Evolutionary conservation across 2,113 vertebrate species (phyloP).

Genomic region (Garra rufa): DNA sequence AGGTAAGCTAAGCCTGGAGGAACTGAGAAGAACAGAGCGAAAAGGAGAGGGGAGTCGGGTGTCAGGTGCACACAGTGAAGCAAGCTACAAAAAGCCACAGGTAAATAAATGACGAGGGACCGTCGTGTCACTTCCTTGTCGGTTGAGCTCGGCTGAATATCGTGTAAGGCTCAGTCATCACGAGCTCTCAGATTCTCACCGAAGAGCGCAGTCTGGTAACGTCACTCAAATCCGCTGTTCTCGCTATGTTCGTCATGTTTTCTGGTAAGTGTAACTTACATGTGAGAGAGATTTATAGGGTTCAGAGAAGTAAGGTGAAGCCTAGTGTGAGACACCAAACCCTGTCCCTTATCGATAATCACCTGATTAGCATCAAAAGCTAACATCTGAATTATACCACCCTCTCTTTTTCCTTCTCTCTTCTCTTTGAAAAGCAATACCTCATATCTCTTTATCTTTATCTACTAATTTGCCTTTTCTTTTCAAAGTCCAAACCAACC

Average conservation of each 20-base stretch:
- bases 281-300: slow-evolving; percentile 41
- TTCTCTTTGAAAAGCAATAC: slow-evolving; percentile 14
- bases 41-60: slow-evolving; percentile 73
- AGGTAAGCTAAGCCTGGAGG: slow-evolving; percentile 74
- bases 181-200: slow-evolving; percentile 60
- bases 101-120: slow-evolving; percentile 80
- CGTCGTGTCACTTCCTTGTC: slow-evolving; percentile 70
- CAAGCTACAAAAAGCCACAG: slow-evolving; percentile 65
- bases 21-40: slow-evolving; percentile 71
- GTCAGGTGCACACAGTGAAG: slow-evolving; percentile 66
- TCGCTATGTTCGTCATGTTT: not conserved
- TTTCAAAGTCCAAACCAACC: slow-evolving; percentile 7
- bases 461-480: slow-evolving; percentile 11
- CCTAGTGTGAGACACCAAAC: slow-evolving; percentile 30
- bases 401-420: not conserved
- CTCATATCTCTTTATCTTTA: slow-evolving; percentile 34
- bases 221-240: slow-evolving; percentile 66
- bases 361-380: slow-evolving; percentile 37
- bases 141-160: slow-evolving; percentile 75
- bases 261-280: slow-evolving; percentile 19
- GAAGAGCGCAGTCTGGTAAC: slow-evolving; percentile 72
- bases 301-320: slow-evolving; percentile 37
- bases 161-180: slow-evolving; percentile 75
- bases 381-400: slow-evolving; percentile 40
- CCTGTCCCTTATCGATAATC: slow-evolving; percentile 41